phyloP scores from a whole-genome alignment of 2,888 invertebrate species.

The Lithophane socia region DNA sequence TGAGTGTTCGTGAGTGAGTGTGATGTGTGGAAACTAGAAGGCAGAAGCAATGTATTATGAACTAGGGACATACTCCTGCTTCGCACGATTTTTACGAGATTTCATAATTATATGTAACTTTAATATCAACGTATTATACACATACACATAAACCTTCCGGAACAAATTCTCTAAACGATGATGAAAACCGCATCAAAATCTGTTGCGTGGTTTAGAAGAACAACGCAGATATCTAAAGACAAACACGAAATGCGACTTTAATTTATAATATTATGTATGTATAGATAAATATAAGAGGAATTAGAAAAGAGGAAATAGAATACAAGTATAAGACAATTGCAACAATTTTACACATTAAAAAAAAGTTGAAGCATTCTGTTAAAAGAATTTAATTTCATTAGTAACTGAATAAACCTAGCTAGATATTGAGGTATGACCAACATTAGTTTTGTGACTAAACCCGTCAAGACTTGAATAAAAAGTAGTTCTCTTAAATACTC shows the following conservation, averaged over 20 bases:
- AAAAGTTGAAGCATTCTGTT: too few species aligned
- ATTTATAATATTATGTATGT: too few species aligned
- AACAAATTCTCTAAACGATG: too few species aligned
- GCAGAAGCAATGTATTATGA: background rate
- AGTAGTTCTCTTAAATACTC: background rate
- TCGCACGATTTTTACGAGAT: too few species aligned
- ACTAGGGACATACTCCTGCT: too few species aligned
- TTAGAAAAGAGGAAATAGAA: background rate
- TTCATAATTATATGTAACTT: too few species aligned
- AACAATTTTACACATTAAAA: background rate
- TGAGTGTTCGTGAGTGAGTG: background rate
- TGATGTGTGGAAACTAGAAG: background rate
- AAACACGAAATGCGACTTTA: too few species aligned
- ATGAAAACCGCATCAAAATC: too few species aligned
- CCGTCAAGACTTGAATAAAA: background rate
- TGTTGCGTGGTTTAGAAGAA: too few species aligned
- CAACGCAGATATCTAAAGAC: too few species aligned
- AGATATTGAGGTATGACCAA: background rate
- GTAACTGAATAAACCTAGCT: background rate
- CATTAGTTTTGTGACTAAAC: background rate
- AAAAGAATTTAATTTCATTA: background rate
- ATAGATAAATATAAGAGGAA: background rate
- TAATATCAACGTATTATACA: too few species aligned
- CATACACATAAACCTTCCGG: too few species aligned
- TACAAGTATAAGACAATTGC: background rate